These are phyloP conservation scores for Columba livia DNA, from an alignment of 2,113 vertebrate genomes.

Conservation along the genomic window DNA sequence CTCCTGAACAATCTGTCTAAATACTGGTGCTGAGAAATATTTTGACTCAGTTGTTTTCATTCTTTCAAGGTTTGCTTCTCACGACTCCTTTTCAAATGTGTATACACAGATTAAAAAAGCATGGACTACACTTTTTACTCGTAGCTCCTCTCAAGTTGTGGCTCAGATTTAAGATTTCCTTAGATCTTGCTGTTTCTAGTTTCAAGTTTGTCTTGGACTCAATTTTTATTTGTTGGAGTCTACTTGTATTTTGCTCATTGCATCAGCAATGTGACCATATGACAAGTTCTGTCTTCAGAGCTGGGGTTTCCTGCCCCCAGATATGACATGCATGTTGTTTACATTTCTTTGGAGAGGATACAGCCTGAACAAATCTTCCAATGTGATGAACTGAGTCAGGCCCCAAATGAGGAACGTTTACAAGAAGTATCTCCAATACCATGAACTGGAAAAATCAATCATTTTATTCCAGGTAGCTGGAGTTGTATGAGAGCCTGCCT, in stretches of 20 bases:
- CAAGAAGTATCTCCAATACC: neutral
- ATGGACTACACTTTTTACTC: neutral
- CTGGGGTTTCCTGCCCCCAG: neutral
- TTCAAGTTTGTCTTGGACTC: neutral
- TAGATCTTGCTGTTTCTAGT: neutral
- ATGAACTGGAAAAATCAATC: neutral
- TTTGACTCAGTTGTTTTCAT: neutral
- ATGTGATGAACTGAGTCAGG: neutral
- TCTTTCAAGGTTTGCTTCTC: neutral
- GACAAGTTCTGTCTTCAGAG: neutral
- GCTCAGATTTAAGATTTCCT: neutral
- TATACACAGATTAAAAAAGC: neutral
- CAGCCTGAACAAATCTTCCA: neutral
- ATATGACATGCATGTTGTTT: neutral
- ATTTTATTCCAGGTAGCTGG: neutral
- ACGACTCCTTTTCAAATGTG: neutral
- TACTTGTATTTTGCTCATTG: neutral
- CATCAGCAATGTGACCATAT: fast-evolving
- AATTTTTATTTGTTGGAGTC: neutral
- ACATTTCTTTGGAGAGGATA: neutral
- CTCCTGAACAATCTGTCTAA: neutral
- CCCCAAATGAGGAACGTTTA: neutral
- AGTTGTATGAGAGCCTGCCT: neutral
- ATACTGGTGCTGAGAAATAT: neutral
- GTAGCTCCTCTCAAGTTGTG: neutral